Conservation (phyloP, 2,888 invertebrate genomes). For the Lochmaea capreae region DNA sequence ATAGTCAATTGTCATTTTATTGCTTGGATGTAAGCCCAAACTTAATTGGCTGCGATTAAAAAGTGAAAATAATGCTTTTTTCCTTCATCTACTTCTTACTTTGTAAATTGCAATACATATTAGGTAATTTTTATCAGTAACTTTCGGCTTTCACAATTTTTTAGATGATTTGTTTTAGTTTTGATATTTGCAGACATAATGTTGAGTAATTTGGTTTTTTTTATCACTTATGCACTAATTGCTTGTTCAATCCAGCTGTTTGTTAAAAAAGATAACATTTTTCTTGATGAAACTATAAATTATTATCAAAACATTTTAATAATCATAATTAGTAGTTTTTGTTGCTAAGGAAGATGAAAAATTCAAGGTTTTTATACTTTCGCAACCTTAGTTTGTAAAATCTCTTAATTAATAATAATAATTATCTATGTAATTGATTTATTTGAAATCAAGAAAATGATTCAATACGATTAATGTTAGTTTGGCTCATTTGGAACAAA, state of each 20-base stretch:
- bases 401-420: background rate
- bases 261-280: background rate
- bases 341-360: constrained; percentile 1
- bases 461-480: no score
- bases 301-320: background rate
- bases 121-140: no score
- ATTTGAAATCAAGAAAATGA: background rate
- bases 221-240: background rate
- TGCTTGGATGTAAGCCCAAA: no score
- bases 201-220: background rate
- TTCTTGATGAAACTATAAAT: background rate
- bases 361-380: background rate
- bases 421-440: background rate
- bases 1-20: no score
- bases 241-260: background rate
- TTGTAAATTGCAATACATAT: no score
- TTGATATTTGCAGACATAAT: no score
- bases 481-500: no score
- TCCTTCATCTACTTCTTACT: no score
- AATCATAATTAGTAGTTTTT: background rate
- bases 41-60: no score
- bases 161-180: no score
- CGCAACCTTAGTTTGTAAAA: background rate
- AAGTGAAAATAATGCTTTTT: no score
- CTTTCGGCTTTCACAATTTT: no score